These are phyloP conservation scores for Pachycephala philippinensis DNA, from an alignment of 2,113 vertebrate species.

Conservation along the genomic window DNA sequence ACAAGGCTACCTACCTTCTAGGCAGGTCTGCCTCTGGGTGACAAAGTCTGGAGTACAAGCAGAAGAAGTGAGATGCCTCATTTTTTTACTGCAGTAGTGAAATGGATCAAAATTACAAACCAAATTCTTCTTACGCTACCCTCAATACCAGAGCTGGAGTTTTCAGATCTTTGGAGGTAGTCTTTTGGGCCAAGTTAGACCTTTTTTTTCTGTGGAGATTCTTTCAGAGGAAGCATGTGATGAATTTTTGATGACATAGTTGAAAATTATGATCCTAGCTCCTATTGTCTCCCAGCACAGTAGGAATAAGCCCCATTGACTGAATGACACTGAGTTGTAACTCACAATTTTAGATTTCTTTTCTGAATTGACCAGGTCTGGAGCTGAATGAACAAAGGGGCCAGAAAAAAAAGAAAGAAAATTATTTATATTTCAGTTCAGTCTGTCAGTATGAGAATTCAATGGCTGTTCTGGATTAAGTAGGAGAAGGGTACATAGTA, in stretches of 20 bases:
- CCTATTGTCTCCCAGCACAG: not conserved
- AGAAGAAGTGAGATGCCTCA: accelerated
- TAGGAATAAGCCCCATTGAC: not conserved
- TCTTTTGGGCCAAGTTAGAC: not conserved
- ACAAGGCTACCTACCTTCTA: not conserved
- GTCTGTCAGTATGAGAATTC: not conserved
- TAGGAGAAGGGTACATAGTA: not conserved
- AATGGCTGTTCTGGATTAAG: not conserved
- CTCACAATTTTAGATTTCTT: not conserved
- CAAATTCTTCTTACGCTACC: not conserved
- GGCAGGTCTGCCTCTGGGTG: not conserved
- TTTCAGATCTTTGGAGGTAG: not conserved
- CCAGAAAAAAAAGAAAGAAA: not conserved
- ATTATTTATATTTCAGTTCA: not conserved
- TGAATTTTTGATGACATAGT: not conserved
- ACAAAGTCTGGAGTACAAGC: not conserved
- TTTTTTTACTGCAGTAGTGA: not conserved
- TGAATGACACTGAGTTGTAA: not conserved
- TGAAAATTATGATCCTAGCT: not conserved
- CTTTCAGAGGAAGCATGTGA: not conserved
- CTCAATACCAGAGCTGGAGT: not conserved
- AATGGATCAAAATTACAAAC: not conserved
- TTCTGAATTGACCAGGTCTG: not conserved
- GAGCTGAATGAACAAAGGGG: not conserved
- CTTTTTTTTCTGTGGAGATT: not conserved